Base-by-base conservation (phyloP, 1,140 invertebrate genomes). In the Contarinia nasturtii region DNA sequence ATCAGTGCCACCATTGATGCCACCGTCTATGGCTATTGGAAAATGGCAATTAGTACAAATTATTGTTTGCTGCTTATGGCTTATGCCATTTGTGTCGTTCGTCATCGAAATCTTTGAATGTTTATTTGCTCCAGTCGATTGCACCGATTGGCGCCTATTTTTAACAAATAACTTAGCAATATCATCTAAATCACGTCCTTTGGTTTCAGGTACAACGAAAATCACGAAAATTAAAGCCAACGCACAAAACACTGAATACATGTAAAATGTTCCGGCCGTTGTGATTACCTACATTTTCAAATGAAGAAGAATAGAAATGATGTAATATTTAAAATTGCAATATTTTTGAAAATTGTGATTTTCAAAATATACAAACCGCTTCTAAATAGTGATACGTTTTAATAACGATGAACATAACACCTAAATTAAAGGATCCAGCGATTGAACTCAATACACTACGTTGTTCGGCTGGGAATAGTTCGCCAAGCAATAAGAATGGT, bases 371-470 rank as follows among this genome's bases (percentile, higher is more conserved):
- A 27, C 27, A 37, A 12, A 57, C 40, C 54, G 56, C 66, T 48
- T 68, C 63, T 27, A 70, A 56, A 18, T 58, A 52, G 42, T 69
- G 71, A 49, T 71, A 74, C 0, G 68, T 64, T 49, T 83, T 82
- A 15, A 89, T 90, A 1, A 91, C 77, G 10, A 85, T 51, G 60
- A 93, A 93, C 44, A 82, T 85, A 47, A 78, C 75, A 2, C 80
- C 54, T 73, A 88, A 81, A 55, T 88, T 91, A 52, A 80, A 76
- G 11, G 76, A 70, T 37, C 79, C 79, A 3, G 82, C 79, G 54
- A 86, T 73, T 0, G 82, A 74, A 54, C 72, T 67, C 21, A 81
- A 80, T 33, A 84, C 73, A 51, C 80, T 82, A 48, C 85, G 82
- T 14, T 88, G 70, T 45, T 81, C 74, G 53, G 80, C 64, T 46